Evolutionary conservation across 1,140 invertebrate genomes (phyloP), one percentile per base, ranked within the genome.

Genomic region (Himalopsyche phryganea): DNA sequence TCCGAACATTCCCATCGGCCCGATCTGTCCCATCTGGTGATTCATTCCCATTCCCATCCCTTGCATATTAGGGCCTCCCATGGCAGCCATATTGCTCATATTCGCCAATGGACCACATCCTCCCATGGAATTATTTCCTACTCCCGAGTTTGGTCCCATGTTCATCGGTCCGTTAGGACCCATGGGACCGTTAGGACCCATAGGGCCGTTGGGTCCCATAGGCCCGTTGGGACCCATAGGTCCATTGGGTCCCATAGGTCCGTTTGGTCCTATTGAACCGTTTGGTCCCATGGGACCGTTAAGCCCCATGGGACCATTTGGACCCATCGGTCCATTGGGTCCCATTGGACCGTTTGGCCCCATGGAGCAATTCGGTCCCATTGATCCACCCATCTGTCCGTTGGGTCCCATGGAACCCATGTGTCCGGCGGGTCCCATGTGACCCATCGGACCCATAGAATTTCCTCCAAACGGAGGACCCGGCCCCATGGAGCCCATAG

Each of bases 1-100:
- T 41, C 76, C 76, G 71, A 81, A 83, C 78, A 83, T 81, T 17
- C 79, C 81, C 78, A 85, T 84, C 55, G 81, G 79, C 5, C 74
- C 75, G 75, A 84, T 83, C 17, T 82, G 81, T 2, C 77, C 70
- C 71, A 79, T 73, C 61, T 77, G 77, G 69, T 79, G 77, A 19
- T 77, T 75, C 69, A 77, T 76, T 45, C 68, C 77, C 47, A 83
- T 80, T 35, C 68, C 77, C 47, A 83, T 80, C 61, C 80, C 80
- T 56, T 80, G 77, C 66, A 83, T 82, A 35, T 75, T 82, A 49
- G 81, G 81, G 3, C 79, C 81, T 38, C 75, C 78, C 79, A 83
- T 83, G 35, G 73, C 70, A 0, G 80, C 77, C 79, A 82, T 81
- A 2, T 81, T 81, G 69, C 79, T 83, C 79, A 83, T 84, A 9